These are phyloP conservation scores for Philypnodon macrostomus DNA, from an alignment of 2,797 vertebrate genomes.

Conservation along the genomic window DNA sequence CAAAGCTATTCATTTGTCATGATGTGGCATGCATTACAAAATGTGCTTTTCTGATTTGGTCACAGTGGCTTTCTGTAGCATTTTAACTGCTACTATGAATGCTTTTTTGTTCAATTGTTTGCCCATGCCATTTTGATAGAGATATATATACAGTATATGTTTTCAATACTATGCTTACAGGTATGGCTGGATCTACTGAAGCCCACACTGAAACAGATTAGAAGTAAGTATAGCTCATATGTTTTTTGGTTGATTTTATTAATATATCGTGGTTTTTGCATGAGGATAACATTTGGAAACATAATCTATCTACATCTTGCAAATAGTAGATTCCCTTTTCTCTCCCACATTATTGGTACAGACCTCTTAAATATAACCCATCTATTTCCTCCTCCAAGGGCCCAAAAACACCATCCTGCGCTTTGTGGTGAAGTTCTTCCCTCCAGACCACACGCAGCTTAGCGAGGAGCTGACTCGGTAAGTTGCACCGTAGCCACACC, in stretches of 20 bases:
- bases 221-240: constrained; percentile 81
- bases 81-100: background rate
- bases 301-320: background rate
- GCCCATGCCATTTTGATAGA: background rate
- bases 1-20: background rate
- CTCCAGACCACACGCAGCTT: constrained; percentile 91
- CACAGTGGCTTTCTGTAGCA: background rate
- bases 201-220: constrained; percentile 88
- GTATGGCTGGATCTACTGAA: constrained; percentile 94
- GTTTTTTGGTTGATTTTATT: background rate
- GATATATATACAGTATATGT: no score
- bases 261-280: background rate
- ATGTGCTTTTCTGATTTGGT: no score
- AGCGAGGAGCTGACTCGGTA: constrained; percentile 96
- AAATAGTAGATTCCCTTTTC: constrained; percentile 1
- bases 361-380: constrained; percentile 9
- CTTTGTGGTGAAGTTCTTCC: constrained; percentile 98
- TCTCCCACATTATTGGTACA: constrained; percentile 8
- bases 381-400: constrained; percentile 70
- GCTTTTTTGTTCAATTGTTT: background rate
- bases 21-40: background rate
- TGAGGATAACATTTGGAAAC: constrained; percentile 4
- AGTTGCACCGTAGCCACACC: constrained; percentile 49
- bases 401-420: constrained; percentile 92
- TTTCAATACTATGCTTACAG: constrained; percentile 58